These are phyloP conservation scores for Ophion ellenae DNA, from an alignment of 2,888 invertebrate genomes.

Conservation along the genomic window DNA sequence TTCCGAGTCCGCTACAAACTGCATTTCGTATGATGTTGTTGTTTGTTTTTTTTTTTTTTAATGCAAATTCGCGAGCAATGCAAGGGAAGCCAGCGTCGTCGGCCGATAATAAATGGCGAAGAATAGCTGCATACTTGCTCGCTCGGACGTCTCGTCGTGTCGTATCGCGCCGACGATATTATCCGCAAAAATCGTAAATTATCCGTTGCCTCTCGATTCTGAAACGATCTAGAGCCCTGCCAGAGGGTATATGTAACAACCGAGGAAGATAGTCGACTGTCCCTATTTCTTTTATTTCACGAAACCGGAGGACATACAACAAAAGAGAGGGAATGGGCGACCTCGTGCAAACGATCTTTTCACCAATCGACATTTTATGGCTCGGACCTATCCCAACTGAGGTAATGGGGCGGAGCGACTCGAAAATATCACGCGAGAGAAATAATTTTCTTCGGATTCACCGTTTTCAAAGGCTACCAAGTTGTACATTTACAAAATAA, in stretches of 20 bases:
- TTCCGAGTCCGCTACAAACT: too few relatives aligned
- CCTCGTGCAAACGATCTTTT: neutral
- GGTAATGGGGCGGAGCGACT: neutral
- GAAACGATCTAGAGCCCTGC: conserved; percentile 9
- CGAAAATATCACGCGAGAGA: neutral
- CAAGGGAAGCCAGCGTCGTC: neutral
- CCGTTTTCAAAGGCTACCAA: too few relatives aligned
- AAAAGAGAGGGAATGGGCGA: neutral
- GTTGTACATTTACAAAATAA: too few relatives aligned
- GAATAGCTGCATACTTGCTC: too few relatives aligned
- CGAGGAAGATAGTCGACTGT: neutral
- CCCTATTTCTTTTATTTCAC: neutral
- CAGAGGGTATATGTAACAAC: conserved; percentile 21
- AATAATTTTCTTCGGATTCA: neutral
- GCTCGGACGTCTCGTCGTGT: too few relatives aligned
- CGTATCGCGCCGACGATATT: too few relatives aligned
- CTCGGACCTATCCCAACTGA: neutral
- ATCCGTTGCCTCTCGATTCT: conserved; percentile 45
- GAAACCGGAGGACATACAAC: neutral
- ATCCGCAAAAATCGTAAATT: conserved; percentile 38
- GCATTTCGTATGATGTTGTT: neutral
- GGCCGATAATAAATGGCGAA: neutral
- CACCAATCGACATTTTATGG: neutral
- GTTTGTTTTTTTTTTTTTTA: neutral
- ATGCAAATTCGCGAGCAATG: neutral